Evolutionary conservation across 2,113 vertebrate genomes (phyloP), one percentile per base, ranked within the genome.

Genomic region (Syngnathus scovelli): DNA sequence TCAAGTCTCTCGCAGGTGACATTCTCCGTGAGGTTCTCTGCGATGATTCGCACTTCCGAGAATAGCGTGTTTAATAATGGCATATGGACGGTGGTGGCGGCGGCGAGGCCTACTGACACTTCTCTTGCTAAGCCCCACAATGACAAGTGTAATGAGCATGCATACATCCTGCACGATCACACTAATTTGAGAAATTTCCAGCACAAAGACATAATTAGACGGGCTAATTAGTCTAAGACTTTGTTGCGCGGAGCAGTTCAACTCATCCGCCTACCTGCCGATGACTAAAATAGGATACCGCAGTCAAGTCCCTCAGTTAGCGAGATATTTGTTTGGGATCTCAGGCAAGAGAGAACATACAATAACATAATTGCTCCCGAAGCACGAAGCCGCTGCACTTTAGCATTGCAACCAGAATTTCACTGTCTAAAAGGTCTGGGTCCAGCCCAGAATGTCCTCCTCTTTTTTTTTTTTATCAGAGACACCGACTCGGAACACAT

Each of bases 171-270:
- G 85, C 87, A 85, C 88, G 85, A 90, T 90, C 89, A 89, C 90
- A 89, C 89, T 92, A 91, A 92, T 92, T 91, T 91, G 87, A 91
- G 89, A 91, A 92, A 91, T 91, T 91, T 92, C 87, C 88, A 91
- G 88, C 88, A 92, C 90, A 92, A 92, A 92, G 89, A 91, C 90
- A 91, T 92, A 91, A 92, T 92, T 92, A 92, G 89, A 90, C 88
- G 88, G 88, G 90, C 88, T 91, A 92, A 92, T 92, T 92, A 92
- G 89, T 89, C 86, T 69, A 89, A 92, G 90, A 90, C 87, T 90
- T 89, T 74, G 81, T 83, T 79, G 88, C 83, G 85, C 84, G 84
- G 86, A 89, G 89, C 87, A 90, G 89, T 91, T 91, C 90, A 91
- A 89, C 86, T 87, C 78, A 81, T 88, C 88, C 91, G 85, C 91